Evolutionary conservation across 2,888 invertebrate species (phyloP), one percentile per base, ranked within the genome.

Genomic region (Neoscelio sp.): DNA sequence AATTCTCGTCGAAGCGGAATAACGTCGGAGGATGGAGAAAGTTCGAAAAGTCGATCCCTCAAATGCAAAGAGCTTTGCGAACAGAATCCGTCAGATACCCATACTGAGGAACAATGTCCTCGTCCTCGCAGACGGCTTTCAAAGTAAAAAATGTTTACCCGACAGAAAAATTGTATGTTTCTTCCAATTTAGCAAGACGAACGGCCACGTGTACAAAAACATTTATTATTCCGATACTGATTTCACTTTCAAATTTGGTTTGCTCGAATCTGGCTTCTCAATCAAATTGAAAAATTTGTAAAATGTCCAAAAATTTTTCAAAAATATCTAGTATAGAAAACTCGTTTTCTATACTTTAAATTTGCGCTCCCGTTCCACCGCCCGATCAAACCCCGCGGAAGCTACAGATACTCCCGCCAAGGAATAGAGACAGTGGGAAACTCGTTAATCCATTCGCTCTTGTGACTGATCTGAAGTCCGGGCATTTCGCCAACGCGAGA

Each of bases 21-120:
- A 64, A 73, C 46, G 73, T 46, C 54, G 64, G 26, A 64, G 64
- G 56, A 30, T 40, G 64, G 50, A 56, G 73, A n/a, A 64, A 73
- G 73, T 73, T 73, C 48, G 62, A 73, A 73, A 73, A 64, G 73
- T 73, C 73, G 50, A 64, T 64, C 73, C 44, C 48, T 73, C 73
- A 56, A 64, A 73, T 56, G 64, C 73, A 73, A 73, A 71, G 62
- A 73, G 73, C 73, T 73, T 73, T 64, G 4, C 38, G 64, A 64
- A 56, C 54, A 38, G 28, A 54, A 64, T 73, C 54, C 38, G 28
- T 71, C 71, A 62, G 44, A 58, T 50, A 48, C 56, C 20, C 46
- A 18, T 30, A 18, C 35, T 12, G 5, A 30, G 30, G 38, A 52
- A 42, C 42, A 65, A 28, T 50, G 50, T 50, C 6, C 38, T 38